Evolutionary conservation across 1,140 invertebrate species (phyloP).

Genomic region (Bombyx mori): ASM3026992v2 NC_085117.1:20034501-20035000

Average conservation of each 20-base stretch:
- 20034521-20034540: slow-evolving; percentile 40
- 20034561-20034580: slow-evolving; percentile 54
- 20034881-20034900: slow-evolving; percentile 66
- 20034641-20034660: slow-evolving; percentile 39
- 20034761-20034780: background rate
- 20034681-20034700: slow-evolving; percentile 1
- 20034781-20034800: slow-evolving; percentile 2
- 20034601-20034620: slow-evolving; percentile 69
- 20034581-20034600: slow-evolving; percentile 69
- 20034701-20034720: background rate
- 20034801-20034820: slow-evolving; percentile 22
- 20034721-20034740: too few relatives aligned
- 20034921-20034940: slow-evolving; percentile 48
- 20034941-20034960: slow-evolving; percentile 62
- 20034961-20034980: slow-evolving; percentile 64
- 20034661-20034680: slow-evolving; percentile 26
- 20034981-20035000: slow-evolving; percentile 68
- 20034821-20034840: slow-evolving; percentile 25
- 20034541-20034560: background rate
- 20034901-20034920: slow-evolving; percentile 53
- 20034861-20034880: slow-evolving; percentile 67
- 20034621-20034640: slow-evolving; percentile 71
- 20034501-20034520: slow-evolving; percentile 31
- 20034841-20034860: slow-evolving; percentile 27
- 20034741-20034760: too few relatives aligned